These are phyloP conservation scores for Andrena bicolor DNA, from an alignment of 2,888 invertebrate genomes.

Conservation along the genomic window DNA sequence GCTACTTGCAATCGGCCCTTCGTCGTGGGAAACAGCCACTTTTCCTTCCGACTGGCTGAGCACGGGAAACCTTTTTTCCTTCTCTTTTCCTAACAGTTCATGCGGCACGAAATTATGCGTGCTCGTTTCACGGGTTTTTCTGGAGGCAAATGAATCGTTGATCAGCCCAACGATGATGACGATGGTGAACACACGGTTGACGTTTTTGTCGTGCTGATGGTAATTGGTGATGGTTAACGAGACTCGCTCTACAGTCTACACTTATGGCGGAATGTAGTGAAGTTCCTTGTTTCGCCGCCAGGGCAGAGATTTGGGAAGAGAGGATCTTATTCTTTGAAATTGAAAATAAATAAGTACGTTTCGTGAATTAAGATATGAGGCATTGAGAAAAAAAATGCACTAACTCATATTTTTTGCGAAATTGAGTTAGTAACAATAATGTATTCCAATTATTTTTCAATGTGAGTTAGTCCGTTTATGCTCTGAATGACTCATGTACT, in stretches of 20 bases:
- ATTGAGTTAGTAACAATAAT: too few species aligned
- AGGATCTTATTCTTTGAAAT: too few species aligned
- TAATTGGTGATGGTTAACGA: not conserved
- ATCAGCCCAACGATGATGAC: not conserved
- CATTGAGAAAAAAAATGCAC: too few species aligned
- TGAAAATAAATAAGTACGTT: too few species aligned
- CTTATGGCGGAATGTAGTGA: not conserved
- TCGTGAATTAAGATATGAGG: too few species aligned
- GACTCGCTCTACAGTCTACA: not conserved
- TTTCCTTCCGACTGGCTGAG: slow-evolving; percentile 47
- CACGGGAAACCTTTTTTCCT: slow-evolving; percentile 17
- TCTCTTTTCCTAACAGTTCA: not conserved
- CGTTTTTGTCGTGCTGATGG: not conserved
- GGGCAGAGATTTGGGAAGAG: not conserved
- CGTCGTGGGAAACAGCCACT: slow-evolving; percentile 53
- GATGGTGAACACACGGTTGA: not conserved
- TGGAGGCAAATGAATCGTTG: not conserved
- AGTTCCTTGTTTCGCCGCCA: not conserved
- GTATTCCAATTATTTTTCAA: too few species aligned
- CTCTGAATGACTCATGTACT: too few species aligned
- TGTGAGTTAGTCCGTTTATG: too few species aligned
- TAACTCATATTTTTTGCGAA: too few species aligned
- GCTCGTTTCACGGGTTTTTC: slow-evolving; percentile 3
- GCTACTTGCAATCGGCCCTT: slow-evolving; percentile 29
- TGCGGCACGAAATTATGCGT: slow-evolving; percentile 6